Evolutionary conservation across 2,888 invertebrate genomes (phyloP), one percentile per base, ranked within the genome.

Genomic region (Acronicta aceris): DNA sequence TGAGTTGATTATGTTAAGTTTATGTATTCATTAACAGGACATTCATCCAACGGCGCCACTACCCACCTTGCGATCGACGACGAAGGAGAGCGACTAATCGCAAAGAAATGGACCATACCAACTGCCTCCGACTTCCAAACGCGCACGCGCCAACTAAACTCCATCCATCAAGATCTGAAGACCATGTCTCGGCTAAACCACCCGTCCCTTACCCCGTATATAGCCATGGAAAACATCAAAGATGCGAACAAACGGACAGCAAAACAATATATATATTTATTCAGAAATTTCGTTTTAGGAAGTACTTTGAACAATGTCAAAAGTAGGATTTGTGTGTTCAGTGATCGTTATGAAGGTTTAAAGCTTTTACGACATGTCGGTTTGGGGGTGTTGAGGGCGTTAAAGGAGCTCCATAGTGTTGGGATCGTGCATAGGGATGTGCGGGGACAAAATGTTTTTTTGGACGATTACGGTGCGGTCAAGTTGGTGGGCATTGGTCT

Each of bases 371-470:
- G 96, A 36, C 95, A 96, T 82, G 95, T 98, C 36, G 96, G 97
- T 0, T 92, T 94, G 49, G 97, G 97, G 33, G 95, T 98, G 30
- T 92, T 98, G 5, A 95, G 96, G 54, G 98, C 97, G 13, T 89
- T 98, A 36, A 96, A 96, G 41, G 98, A 96, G 85, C 92, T 99
- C 58, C 98, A 99, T 85, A 95, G 96, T 76, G 97, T 97, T 67
- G 97, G 97, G 70, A 96, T 98, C 1, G 96, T 98, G 15, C 98
- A 99, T 86, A 96, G 97, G 81, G 97, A 98, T 88, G 90, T 99
- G n/a, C 92, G 97, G 63, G 96, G 96, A 77, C 96, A 96, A 17
- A 97, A 96, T 71, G 96, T 98, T 56, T 97, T 96, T 83, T 92
- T 98, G 84, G 97, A 97, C 78, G 95, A 96, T 50, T 89, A 89